Conservation (phyloP, 2,113 vertebrate genomes). For the Delphinus delphis region DNA sequence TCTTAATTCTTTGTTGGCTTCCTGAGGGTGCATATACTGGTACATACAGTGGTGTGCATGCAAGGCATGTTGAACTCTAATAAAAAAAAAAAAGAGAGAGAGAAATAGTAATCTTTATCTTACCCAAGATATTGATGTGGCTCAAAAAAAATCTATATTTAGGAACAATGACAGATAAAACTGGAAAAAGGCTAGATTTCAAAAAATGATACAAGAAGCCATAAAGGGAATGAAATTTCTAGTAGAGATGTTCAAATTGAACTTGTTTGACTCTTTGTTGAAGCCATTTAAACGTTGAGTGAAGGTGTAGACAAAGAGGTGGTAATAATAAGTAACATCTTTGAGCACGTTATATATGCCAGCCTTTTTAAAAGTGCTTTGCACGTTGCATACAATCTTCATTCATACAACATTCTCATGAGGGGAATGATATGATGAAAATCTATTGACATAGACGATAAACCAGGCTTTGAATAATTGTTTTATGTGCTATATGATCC, state of each 20-base stretch:
- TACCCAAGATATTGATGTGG: background rate
- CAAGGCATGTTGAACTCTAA: background rate
- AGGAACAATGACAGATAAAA: background rate
- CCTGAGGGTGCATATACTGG: background rate
- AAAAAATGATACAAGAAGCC: background rate
- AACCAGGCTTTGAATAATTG: background rate
- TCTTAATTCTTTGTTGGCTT: background rate
- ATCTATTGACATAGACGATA: background rate
- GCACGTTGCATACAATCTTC: background rate
- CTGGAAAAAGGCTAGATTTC: background rate
- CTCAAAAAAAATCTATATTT: background rate
- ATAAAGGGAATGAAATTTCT: background rate
- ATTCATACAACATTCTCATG: background rate
- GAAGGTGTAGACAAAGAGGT: background rate
- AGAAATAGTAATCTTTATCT: background rate
- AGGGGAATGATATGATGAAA: background rate
- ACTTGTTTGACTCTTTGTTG: background rate
- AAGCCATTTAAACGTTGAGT: background rate
- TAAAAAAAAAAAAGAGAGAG: background rate
- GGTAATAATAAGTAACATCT: background rate
- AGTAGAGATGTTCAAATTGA: background rate
- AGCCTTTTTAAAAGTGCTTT: background rate
- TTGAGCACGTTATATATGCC: background rate
- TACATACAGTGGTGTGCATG: accelerated
- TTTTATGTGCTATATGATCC: background rate